A percentile compares a stretch with the other conserved stretches of the same genome.
These are phyloP conservation scores for Ridgeia piscesae DNA, from an alignment of 1,140 invertebrate species.

Conservation along the genomic window DNA sequence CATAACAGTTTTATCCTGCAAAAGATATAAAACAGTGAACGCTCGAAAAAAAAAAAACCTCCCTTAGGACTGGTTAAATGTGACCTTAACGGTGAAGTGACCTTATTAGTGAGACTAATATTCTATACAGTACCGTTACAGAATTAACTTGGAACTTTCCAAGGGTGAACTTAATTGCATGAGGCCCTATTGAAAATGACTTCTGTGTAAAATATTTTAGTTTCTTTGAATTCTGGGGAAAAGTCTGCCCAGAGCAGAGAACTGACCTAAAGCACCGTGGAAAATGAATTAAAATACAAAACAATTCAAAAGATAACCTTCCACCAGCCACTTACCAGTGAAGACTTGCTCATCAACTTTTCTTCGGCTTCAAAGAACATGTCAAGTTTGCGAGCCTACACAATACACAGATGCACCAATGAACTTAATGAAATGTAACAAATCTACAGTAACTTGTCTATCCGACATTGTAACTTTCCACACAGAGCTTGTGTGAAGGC, in stretches of 20 bases:
- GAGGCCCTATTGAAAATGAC: background rate
- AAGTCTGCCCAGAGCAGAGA: background rate
- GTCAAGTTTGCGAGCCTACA: slow-evolving; percentile 81
- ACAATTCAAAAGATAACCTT: background rate
- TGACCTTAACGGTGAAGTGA: too few species aligned
- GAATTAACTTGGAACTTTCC: background rate
- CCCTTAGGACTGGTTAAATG: too few species aligned
- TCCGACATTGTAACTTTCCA: background rate
- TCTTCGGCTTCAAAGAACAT: slow-evolving; percentile 97
- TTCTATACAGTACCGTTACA: background rate
- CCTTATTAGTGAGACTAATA: too few species aligned
- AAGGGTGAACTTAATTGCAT: background rate
- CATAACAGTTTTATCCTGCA: slow-evolving; percentile 55
- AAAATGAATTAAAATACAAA: slow-evolving; percentile 8
- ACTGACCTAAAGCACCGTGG: background rate
- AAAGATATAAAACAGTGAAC: slow-evolving; percentile 17
- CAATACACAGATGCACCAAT: slow-evolving; percentile 17
- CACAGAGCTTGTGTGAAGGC: too few species aligned
- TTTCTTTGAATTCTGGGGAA: background rate
- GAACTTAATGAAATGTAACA: too few species aligned
- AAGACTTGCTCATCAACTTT: slow-evolving; percentile 80
- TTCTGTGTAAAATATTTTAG: background rate
- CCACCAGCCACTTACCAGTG: slow-evolving; percentile 40
- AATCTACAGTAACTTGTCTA: background rate
- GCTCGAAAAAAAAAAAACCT: background rate